A percentile compares a stretch with the other conserved stretches of the same genome.
Evolutionary conservation across 2,888 invertebrate species (phyloP).

Genomic region (Pseudoips prasinana): DNA sequence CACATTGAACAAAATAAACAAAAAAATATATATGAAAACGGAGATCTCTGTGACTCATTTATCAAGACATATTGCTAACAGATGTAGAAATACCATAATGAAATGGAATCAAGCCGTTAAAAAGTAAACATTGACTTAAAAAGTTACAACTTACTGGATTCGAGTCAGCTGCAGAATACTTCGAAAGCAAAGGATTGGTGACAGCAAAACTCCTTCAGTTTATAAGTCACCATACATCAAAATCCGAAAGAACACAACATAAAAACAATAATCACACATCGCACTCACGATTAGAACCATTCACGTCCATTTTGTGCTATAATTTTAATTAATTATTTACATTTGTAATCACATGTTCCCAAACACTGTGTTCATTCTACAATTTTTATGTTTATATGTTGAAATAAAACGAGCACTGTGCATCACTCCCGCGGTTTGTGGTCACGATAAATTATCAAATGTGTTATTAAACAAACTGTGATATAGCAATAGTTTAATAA

Average conservation of each 20-base stretch:
- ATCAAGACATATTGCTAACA: constrained; percentile 21
- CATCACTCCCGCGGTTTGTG: constrained; percentile 48
- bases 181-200: neutral
- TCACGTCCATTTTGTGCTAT: constrained; percentile 68
- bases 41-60: constrained; percentile 17
- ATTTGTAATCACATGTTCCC: constrained; percentile 68
- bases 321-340: constrained; percentile 65
- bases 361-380: constrained; percentile 25
- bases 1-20: constrained; percentile 29
- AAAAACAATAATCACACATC: constrained; percentile 48
- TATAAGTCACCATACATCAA: constrained; percentile 26
- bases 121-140: constrained; percentile 22
- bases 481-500: constrained; percentile 16
- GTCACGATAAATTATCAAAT: constrained; percentile 22
- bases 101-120: neutral
- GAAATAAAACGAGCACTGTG: constrained; percentile 34
- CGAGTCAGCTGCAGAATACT: neutral
- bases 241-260: constrained; percentile 29
- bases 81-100: constrained; percentile 17
- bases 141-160: constrained; percentile 28
- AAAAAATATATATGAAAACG: constrained; percentile 17
- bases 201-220: constrained; percentile 24
- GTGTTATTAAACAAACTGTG: constrained; percentile 14
- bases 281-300: constrained; percentile 60
- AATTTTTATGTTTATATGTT: constrained; percentile 36